Conservation (phyloP, 1,140 invertebrate genomes). For the Drosophila pruinosa region DNA sequence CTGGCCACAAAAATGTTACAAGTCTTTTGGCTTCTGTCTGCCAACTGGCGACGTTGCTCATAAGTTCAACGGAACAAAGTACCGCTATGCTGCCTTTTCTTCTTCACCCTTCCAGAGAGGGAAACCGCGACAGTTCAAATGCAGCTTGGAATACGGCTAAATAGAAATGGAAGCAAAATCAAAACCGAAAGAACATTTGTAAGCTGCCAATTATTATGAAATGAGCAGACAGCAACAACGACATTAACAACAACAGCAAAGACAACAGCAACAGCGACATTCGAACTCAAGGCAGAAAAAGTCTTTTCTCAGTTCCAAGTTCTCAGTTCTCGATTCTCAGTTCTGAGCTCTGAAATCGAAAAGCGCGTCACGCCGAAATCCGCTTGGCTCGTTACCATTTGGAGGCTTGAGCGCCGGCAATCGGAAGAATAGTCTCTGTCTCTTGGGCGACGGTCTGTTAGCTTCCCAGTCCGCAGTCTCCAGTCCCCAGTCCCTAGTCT, state of each 20-base stretch:
- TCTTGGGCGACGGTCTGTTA: slow-evolving; percentile 12
- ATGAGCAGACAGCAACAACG: slow-evolving; percentile 61
- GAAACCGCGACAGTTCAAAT: slow-evolving; percentile 46
- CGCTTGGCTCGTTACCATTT: slow-evolving; percentile 69
- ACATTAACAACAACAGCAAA: slow-evolving; percentile 24
- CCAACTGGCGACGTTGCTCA: slow-evolving; percentile 17
- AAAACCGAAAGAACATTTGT: slow-evolving; percentile 76
- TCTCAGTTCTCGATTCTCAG: not conserved
- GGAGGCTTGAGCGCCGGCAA: slow-evolving; percentile 60
- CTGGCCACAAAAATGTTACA: slow-evolving; percentile 55
- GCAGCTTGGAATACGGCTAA: slow-evolving; percentile 17
- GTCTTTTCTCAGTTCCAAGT: not conserved
- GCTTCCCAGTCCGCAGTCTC: not conserved
- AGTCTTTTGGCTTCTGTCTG: slow-evolving; percentile 2
- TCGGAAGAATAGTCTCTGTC: slow-evolving; percentile 49
- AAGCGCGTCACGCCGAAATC: slow-evolving; percentile 74
- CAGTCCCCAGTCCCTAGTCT: not conserved
- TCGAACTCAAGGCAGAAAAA: slow-evolving; percentile 32
- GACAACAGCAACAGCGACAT: slow-evolving; percentile 50
- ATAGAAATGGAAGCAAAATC: slow-evolving; percentile 62
- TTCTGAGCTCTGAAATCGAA: slow-evolving; percentile 40
- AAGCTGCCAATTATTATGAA: slow-evolving; percentile 81
- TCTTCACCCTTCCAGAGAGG: not conserved
- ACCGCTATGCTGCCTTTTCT: slow-evolving; percentile 44
- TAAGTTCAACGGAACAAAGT: slow-evolving; percentile 67